Evolutionary conservation across 1,140 invertebrate species (phyloP), one percentile per base, ranked within the genome.

Genomic region (Pomacea maculata): DNA sequence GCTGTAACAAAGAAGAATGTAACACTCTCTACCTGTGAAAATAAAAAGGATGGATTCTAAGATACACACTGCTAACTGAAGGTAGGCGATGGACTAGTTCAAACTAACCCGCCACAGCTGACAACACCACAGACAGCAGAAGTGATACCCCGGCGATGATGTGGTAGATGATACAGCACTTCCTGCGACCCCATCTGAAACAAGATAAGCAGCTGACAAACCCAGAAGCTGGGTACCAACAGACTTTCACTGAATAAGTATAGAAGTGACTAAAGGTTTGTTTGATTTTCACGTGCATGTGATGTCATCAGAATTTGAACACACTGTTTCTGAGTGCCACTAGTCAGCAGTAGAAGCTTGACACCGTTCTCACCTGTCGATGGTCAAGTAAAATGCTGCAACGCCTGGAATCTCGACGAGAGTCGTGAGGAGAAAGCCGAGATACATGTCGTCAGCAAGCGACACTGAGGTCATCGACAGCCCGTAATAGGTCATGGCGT

Each of bases 361-460:
- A 70, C 67, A 19, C 21, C 21, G 65, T 55, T 71, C 45, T 45
- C 57, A 84, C 83, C 76, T 82, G 15, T 85, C 79, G 15, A 87
- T 57, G 1, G 80, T 54, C 21, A 82, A 65, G 64, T 54, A 75
- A 74, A 81, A 90, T 83, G 95, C 93, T 0, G 92, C 91, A 86
- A 95, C 95, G 4, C 94, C 94, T 0, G 95, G 95, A 79, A 96
- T 92, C 91, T 97, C 96, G 1, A 96, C 95, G 9, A 93, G 89
- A 1, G 95, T 95, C 34, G 78, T 84, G 2, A 87, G 67, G 71
- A 85, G 83, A 75, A 85, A 85, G 71, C 88, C 88, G 17, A 87
- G 21, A 81, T 92, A 91, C 79, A 88, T 57, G 79, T 81, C 79
- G 57, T 87, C 82, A 54, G 83, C 82, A 15, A 89, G 80, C 25